A percentile compares a stretch with the other conserved stretches of the same genome.
Evolutionary conservation across 2,888 invertebrate species (phyloP).

Genomic region (Resseliella maxima): DNA sequence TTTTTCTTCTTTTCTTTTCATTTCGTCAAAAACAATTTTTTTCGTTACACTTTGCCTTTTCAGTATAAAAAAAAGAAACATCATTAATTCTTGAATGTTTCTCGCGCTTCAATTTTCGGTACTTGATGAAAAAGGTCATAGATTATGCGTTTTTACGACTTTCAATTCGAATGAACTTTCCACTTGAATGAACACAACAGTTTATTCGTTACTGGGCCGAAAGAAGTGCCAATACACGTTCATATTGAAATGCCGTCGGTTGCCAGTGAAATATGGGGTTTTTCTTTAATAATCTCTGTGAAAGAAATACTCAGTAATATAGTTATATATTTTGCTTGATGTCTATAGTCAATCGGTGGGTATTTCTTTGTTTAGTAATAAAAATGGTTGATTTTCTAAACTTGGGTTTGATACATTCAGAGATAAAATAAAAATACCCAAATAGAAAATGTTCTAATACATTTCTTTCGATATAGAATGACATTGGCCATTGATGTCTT

Average conservation of each 20-base stretch:
- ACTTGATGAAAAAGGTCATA: neutral
- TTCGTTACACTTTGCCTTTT: neutral
- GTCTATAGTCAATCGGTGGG: too few relatives aligned
- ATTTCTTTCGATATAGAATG: neutral
- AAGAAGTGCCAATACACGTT: neutral
- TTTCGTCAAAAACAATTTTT: too few relatives aligned
- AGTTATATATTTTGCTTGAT: neutral
- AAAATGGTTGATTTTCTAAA: too few relatives aligned
- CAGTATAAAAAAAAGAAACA: neutral
- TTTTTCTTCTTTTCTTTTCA: too few relatives aligned
- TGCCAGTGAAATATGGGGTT: neutral
- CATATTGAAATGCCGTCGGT: slow-evolving; percentile 51
- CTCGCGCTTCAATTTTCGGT: neutral
- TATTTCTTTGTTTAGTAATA: too few relatives aligned
- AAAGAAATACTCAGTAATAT: neutral
- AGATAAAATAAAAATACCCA: too few relatives aligned
- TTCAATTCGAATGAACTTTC: neutral
- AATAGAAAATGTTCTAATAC: too few relatives aligned
- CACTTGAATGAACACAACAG: slow-evolving; percentile 3
- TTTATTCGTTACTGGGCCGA: too few relatives aligned
- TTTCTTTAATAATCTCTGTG: neutral
- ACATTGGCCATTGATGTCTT: slow-evolving; percentile 1
- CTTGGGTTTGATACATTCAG: neutral
- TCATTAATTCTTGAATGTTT: neutral
- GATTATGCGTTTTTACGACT: slow-evolving; percentile 4